These are phyloP conservation scores for Nothobranchius kuhntae DNA, from an alignment of 2,113 vertebrate genomes.

Conservation along the genomic window DNA sequence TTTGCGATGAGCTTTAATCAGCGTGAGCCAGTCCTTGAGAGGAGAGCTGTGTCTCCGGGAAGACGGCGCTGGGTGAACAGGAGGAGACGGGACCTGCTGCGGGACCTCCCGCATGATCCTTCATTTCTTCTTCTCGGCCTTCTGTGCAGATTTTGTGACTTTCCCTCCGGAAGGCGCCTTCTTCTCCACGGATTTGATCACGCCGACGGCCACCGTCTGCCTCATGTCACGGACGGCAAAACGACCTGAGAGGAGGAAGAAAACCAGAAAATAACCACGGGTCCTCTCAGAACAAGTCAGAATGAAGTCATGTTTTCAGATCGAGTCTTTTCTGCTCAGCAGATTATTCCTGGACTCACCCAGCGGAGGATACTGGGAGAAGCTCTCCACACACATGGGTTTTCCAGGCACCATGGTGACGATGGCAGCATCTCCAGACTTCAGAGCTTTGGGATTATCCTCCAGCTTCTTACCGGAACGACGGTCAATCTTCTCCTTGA, in stretches of 20 bases:
- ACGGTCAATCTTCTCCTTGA: slow-evolving; percentile 83
- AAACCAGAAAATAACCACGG: neutral
- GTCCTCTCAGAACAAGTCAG: too few relatives aligned
- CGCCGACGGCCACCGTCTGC: slow-evolving; percentile 83
- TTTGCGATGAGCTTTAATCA: slow-evolving; percentile 82
- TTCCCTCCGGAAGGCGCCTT: slow-evolving; percentile 68
- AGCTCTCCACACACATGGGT: slow-evolving; percentile 82
- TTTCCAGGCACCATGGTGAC: slow-evolving; percentile 80
- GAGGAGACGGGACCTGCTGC: slow-evolving; percentile 27
- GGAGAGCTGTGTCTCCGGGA: slow-evolving; percentile 73
- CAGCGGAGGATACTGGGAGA: slow-evolving; percentile 79
- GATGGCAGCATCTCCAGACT: slow-evolving; percentile 82
- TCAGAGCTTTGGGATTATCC: slow-evolving; percentile 79
- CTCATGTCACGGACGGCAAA: slow-evolving; percentile 83
- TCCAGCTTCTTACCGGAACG: slow-evolving; percentile 83
- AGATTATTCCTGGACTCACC: slow-evolving; percentile 65
- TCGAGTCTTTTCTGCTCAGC: too few relatives aligned
- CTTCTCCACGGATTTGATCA: slow-evolving; percentile 82
- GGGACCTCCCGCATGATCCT: slow-evolving; percentile 46
- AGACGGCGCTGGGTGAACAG: slow-evolving; percentile 44
- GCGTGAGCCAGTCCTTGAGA: slow-evolving; percentile 83
- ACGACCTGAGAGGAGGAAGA: slow-evolving; percentile 58
- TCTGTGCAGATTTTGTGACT: slow-evolving; percentile 82
- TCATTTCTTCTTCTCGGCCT: slow-evolving; percentile 82
- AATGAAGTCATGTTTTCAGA: too few relatives aligned